Percentiles rank a stretch among this genome's conserved stretches.
These are phyloP conservation scores for Paguma larvata DNA, from an alignment of 2,797 vertebrate genomes.

Conservation along the genomic window DNA sequence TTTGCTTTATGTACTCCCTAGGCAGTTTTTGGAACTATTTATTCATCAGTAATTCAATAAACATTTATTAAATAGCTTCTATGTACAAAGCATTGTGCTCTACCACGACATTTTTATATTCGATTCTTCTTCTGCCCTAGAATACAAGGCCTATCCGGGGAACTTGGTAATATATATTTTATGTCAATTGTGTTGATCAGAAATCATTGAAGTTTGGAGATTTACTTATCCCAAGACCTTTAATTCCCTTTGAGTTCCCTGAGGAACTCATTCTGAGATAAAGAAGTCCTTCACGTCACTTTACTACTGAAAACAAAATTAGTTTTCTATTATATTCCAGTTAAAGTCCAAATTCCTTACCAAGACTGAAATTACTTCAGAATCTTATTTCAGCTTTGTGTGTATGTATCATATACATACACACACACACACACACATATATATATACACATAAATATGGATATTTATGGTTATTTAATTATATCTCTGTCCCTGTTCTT, in stretches of 20 bases:
- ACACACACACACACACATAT: accelerated
- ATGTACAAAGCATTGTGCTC: background rate
- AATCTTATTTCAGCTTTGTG: background rate
- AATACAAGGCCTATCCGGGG: background rate
- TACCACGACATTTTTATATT: background rate
- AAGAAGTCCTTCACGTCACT: background rate
- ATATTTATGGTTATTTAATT: background rate
- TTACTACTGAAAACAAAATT: background rate
- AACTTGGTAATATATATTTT: background rate
- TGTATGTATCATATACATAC: no score
- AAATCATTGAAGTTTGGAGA: background rate
- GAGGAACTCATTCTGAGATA: background rate
- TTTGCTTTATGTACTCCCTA: background rate
- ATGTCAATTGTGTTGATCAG: background rate
- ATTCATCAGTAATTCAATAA: slow-evolving; percentile 53
- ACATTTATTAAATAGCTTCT: background rate
- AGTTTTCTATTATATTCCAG: background rate
- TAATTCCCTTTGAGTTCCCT: background rate
- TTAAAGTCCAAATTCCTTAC: background rate
- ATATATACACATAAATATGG: background rate
- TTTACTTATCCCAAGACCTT: background rate
- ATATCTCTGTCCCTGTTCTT: background rate
- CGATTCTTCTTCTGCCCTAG: background rate
- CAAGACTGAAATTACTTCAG: background rate
- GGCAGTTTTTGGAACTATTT: slow-evolving; percentile 27